Evolutionary conservation across 1,140 invertebrate species (phyloP).

Genomic region (Glomeris maerens): DNA sequence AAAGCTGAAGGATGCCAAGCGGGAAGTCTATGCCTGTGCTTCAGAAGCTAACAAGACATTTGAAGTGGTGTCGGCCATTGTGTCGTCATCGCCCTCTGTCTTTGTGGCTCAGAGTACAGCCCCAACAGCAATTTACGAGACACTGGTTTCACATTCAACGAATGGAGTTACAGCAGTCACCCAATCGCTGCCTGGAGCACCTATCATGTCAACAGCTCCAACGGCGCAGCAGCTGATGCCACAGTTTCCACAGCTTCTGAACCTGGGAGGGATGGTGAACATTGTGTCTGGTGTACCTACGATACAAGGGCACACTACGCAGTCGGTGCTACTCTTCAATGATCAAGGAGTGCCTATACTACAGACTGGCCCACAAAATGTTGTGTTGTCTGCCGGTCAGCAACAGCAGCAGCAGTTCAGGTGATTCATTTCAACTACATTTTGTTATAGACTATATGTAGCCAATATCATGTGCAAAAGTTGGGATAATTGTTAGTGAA

Average conservation of each 20-base stretch:
- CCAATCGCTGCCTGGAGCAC: constrained; percentile 15
- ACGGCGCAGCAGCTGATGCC: constrained; percentile 14
- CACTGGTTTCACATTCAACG: neutral
- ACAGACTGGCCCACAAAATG: too few relatives aligned
- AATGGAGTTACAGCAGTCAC: constrained; percentile 12
- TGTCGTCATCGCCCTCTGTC: neutral
- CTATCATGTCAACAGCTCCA: constrained; percentile 18
- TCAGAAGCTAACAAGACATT: neutral
- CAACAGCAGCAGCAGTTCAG: constrained; percentile 11
- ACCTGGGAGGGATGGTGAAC: constrained; percentile 6
- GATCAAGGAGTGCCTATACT: constrained; percentile 25
- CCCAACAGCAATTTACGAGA: neutral
- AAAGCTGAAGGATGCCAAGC: neutral
- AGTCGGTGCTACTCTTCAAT: constrained; percentile 24
- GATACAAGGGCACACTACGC: too few relatives aligned
- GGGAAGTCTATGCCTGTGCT: constrained; percentile 7
- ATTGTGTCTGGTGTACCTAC: constrained; percentile 4
- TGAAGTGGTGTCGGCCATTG: neutral
- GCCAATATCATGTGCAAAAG: too few relatives aligned
- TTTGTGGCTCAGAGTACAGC: neutral
- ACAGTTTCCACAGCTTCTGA: constrained; percentile 6
- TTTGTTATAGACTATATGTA: too few relatives aligned
- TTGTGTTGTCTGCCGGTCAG: constrained; percentile 2
- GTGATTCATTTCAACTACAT: too few relatives aligned
- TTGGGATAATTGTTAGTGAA: too few relatives aligned